A percentile compares a stretch with the other conserved stretches of the same genome.
These are phyloP conservation scores for Streptopelia turtur DNA, from an alignment of 2,797 vertebrate genomes.

Conservation along the genomic window DNA sequence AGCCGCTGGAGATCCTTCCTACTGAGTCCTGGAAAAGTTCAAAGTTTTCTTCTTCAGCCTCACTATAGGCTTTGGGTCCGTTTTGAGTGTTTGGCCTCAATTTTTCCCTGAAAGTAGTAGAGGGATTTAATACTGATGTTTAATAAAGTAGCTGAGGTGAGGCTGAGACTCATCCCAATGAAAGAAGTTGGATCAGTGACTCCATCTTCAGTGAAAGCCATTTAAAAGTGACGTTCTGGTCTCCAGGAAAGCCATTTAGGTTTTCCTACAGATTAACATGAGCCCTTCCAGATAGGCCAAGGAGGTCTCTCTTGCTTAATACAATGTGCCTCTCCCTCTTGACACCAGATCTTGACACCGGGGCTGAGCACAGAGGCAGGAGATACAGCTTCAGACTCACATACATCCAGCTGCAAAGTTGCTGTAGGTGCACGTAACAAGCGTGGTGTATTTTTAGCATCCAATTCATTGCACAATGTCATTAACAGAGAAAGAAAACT, in stretches of 20 bases:
- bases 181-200: neutral
- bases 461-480: neutral
- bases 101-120: neutral
- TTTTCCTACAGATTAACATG: neutral
- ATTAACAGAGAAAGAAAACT: slow-evolving; percentile 13
- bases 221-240: neutral
- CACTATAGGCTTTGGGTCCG: neutral
- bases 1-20: neutral
- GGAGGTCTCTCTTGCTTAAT: neutral
- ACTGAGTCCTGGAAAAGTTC: neutral
- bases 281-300: neutral
- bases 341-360: neutral
- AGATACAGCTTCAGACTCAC: neutral
- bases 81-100: neutral
- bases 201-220: neutral
- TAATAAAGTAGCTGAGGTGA: neutral
- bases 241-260: neutral
- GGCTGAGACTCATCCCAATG: fast-evolving
- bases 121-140: neutral
- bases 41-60: neutral
- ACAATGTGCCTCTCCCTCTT: neutral
- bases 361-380: neutral
- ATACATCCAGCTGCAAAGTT: neutral
- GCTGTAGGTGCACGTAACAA: neutral
- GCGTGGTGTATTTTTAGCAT: neutral